A percentile compares a stretch with the other conserved stretches of the same genome.
These are phyloP conservation scores for Cassiopea andromeda DNA, from an alignment of 30 jellyfish, hydroid and myxozoan genomes.

Conservation along the genomic window DNA sequence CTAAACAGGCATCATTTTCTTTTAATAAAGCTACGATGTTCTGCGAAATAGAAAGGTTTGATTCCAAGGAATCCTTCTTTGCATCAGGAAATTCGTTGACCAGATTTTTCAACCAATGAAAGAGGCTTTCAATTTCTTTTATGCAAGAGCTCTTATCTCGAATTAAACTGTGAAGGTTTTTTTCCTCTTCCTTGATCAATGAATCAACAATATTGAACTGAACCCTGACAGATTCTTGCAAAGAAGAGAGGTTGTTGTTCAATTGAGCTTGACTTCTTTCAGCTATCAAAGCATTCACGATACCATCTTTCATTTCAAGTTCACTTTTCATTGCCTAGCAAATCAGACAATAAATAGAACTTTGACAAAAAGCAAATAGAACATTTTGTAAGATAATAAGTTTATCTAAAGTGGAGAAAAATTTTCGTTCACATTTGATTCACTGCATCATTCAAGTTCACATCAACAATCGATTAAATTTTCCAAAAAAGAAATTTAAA, in stretches of 20 bases:
- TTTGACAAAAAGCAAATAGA: not conserved
- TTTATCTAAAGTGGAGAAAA: too few relatives aligned
- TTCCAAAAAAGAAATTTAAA: too few relatives aligned
- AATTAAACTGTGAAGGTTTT: not conserved
- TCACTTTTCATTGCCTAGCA: conserved; percentile 56
- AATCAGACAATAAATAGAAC: not conserved
- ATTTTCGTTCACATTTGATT: too few relatives aligned
- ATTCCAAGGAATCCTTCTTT: conserved; percentile 41
- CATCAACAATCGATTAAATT: too few relatives aligned
- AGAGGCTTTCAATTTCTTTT: conserved; percentile 24
- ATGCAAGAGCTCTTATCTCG: not conserved
- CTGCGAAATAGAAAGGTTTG: conserved; percentile 10
- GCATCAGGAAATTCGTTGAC: conserved; percentile 51
- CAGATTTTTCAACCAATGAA: conserved; percentile 44
- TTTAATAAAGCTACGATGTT: conserved; percentile 10
- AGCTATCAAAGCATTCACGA: conserved; percentile 21
- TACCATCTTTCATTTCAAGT: conserved; percentile 42
- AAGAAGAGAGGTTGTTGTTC: not conserved
- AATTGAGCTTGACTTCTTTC: not conserved
- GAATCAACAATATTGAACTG: not conserved
- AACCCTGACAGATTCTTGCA: conserved; percentile 12
- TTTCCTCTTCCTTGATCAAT: conserved; percentile 29
- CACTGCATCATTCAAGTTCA: too few relatives aligned
- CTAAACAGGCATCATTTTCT: conserved; percentile 26
- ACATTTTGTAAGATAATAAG: too few relatives aligned